These are phyloP conservation scores for Toxostoma redivivum DNA, from an alignment of 2,113 vertebrate species.

Conservation along the genomic window DNA sequence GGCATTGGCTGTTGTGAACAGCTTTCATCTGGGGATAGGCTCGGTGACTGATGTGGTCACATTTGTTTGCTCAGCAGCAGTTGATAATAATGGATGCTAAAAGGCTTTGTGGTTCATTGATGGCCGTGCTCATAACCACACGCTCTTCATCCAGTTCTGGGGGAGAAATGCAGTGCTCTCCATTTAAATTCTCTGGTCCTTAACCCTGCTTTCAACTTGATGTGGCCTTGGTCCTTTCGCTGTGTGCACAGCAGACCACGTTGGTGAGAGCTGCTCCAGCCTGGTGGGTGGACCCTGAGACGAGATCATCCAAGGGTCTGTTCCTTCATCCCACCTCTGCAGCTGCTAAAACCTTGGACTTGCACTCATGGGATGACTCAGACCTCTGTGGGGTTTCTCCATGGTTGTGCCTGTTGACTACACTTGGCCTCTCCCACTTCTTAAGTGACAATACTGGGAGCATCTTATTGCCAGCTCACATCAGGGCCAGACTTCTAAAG, in stretches of 20 bases:
- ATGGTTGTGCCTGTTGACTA: neutral
- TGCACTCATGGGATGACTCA: accelerated
- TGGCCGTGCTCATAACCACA: constrained; percentile 68
- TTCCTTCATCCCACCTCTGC: neutral
- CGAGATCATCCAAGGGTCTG: neutral
- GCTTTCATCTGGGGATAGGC: constrained; percentile 55
- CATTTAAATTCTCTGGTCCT: constrained; percentile 50
- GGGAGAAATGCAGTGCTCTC: constrained; percentile 33
- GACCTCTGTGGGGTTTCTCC: neutral
- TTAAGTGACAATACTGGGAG: neutral
- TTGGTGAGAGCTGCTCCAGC: neutral
- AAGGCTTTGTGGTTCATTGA: constrained; percentile 82
- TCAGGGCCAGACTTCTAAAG: neutral
- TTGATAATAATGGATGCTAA: constrained; percentile 80
- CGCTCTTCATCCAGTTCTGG: constrained; percentile 63
- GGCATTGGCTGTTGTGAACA: constrained; percentile 34
- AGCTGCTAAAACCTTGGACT: neutral
- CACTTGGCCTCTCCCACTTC: neutral
- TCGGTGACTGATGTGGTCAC: constrained; percentile 59
- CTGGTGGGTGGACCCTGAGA: neutral
- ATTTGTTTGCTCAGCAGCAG: constrained; percentile 76
- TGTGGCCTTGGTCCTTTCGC: accelerated
- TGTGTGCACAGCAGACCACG: neutral
- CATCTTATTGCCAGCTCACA: neutral
- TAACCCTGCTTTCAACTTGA: constrained; percentile 4